Evolutionary conservation across 2,888 invertebrate species (phyloP).

Genomic region (Eurytoma californica): DNA sequence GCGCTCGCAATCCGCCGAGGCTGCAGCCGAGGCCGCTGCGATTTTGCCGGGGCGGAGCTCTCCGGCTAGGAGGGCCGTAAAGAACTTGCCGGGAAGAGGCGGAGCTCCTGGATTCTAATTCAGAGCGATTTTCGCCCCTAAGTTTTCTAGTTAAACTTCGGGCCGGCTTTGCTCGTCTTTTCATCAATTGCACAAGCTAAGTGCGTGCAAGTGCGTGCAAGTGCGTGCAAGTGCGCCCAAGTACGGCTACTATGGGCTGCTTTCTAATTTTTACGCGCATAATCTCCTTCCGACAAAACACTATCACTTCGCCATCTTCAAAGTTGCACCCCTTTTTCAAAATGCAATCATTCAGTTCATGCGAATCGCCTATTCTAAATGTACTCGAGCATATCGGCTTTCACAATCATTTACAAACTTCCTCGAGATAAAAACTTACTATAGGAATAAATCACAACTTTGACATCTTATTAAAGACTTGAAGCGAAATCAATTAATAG

Average conservation of each 20-base stretch:
- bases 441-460: no score
- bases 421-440: no score
- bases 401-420: no score
- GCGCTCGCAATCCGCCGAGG: neutral
- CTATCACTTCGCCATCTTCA: no score
- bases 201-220: neutral
- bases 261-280: neutral
- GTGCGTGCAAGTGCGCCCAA: neutral
- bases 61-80: conserved; percentile 22
- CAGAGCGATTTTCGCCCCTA: conserved; percentile 38
- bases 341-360: no score
- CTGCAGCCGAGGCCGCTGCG: neutral
- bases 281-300: no score
- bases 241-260: no score
- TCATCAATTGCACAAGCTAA: conserved; percentile 8
- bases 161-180: neutral
- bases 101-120: conserved; percentile 33
- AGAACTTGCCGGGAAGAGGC: conserved; percentile 19
- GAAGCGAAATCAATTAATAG: no score
- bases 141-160: conserved; percentile 49
- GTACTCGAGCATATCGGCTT: no score
- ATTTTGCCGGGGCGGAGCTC: neutral
- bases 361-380: no score
- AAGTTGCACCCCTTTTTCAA: no score
- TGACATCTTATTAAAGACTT: no score